phyloP scores from a whole-genome alignment of 2,113 vertebrate species.

The Calidris pygmaea region DNA sequence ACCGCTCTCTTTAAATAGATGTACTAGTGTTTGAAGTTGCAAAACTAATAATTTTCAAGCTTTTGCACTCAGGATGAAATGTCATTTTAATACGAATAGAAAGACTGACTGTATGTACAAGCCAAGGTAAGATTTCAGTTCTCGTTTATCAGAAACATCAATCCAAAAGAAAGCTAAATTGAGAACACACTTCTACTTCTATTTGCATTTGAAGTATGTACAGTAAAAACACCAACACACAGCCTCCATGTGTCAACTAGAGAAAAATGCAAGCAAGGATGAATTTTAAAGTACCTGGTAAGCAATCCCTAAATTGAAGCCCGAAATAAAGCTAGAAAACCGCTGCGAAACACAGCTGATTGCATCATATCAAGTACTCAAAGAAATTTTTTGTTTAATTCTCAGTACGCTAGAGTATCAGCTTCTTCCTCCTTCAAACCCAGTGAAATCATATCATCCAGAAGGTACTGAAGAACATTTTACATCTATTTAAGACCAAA shows the following conservation, averaged over 20 bases:
- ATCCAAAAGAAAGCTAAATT: slow-evolving; percentile 74
- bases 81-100: slow-evolving; percentile 77
- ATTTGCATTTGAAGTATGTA: slow-evolving; percentile 77
- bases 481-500: slow-evolving; percentile 29
- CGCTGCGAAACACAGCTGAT: slow-evolving; percentile 53
- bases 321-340: slow-evolving; percentile 62
- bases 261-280: slow-evolving; percentile 67
- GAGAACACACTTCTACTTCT: slow-evolving; percentile 75
- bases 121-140: slow-evolving; percentile 73
- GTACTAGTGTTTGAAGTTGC: slow-evolving; percentile 67
- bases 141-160: slow-evolving; percentile 76
- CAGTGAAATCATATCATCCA: slow-evolving; percentile 51
- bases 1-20: slow-evolving; percentile 65
- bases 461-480: slow-evolving; percentile 54
- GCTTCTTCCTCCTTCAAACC: slow-evolving; percentile 47
- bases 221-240: slow-evolving; percentile 74
- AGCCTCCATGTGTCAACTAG: slow-evolving; percentile 67
- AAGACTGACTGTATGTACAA: slow-evolving; percentile 80
- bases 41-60: slow-evolving; percentile 77
- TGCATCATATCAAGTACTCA: slow-evolving; percentile 68
- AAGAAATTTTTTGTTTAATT: slow-evolving; percentile 18
- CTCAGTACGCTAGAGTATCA: slow-evolving; percentile 42
- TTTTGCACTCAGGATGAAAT: slow-evolving; percentile 77
- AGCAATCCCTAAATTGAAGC: slow-evolving; percentile 57
- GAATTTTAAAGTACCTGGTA: slow-evolving; percentile 60